A percentile compares a stretch with the other conserved stretches of the same genome.
Conservation (phyloP, 1,140 invertebrate genomes). For the Drosophila seguyi region DNA sequence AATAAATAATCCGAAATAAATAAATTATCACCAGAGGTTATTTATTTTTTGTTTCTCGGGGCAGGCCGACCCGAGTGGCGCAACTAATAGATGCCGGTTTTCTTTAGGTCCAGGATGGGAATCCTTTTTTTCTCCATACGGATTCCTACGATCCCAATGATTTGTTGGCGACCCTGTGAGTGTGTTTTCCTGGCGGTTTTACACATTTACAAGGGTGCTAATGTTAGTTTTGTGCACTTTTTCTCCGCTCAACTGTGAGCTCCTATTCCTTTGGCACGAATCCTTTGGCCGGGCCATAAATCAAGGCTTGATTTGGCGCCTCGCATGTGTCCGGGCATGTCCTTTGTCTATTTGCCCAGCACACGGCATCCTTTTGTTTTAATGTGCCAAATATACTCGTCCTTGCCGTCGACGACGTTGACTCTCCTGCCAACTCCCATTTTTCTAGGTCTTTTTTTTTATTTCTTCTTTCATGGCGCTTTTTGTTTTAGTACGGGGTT, state of each 20-base stretch:
- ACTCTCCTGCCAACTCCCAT: conserved; percentile 22
- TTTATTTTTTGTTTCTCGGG: conserved; percentile 13
- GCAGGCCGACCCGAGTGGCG: conserved; percentile 56
- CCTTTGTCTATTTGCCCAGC: conserved; percentile 77
- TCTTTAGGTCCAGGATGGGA: conserved; percentile 42
- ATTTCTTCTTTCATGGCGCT: conserved; percentile 6
- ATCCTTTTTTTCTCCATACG: conserved; percentile 18
- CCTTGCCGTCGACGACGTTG: conserved; percentile 28
- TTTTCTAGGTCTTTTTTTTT: conserved; percentile 14
- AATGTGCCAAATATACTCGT: conserved; percentile 78
- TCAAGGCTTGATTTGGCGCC: conserved; percentile 81
- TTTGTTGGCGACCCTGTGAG: conserved; percentile 60
- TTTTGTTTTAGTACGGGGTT: conserved; percentile 63
- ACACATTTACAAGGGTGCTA: conserved; percentile 82
- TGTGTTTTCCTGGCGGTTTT: conserved; percentile 73
- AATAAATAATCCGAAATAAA: conserved; percentile 84
- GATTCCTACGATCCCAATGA: conserved; percentile 39
- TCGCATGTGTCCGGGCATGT: conserved; percentile 57
- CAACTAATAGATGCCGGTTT: conserved; percentile 71
- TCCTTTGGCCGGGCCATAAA: conserved; percentile 71
- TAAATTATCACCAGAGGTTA: conserved; percentile 73
- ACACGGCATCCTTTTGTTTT: conserved; percentile 79
- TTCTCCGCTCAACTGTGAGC: conserved; percentile 32
- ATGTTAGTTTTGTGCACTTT: conserved; percentile 77
- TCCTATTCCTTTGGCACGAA: conserved; percentile 49